phyloP scores from a whole-genome alignment of 1,140 invertebrate species.

The Andricus grossulariae region DNA sequence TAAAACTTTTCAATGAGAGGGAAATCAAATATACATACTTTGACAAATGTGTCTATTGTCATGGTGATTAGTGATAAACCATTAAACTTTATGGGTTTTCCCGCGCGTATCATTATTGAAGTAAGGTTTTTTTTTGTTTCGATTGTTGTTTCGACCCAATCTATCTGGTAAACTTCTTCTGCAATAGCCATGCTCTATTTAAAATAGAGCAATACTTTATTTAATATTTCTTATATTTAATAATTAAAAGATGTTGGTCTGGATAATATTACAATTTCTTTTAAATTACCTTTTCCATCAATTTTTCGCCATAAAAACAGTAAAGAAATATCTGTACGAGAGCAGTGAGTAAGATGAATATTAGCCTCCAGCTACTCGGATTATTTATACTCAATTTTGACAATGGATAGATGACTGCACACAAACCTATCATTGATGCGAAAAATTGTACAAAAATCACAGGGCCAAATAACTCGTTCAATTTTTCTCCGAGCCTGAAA shows the following conservation, averaged over 20 bases:
- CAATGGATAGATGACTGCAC: not conserved
- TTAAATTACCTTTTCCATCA: not conserved
- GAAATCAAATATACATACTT: too few relatives aligned
- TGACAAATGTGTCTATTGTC: not conserved
- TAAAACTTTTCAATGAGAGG: too few relatives aligned
- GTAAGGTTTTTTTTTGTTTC: not conserved
- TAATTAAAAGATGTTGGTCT: not conserved
- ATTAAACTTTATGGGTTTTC: not conserved
- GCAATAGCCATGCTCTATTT: too few relatives aligned
- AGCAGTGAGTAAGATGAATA: not conserved
- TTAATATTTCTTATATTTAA: not conserved
- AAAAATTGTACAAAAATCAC: slow-evolving; percentile 14
- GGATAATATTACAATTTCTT: not conserved
- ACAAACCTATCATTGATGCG: slow-evolving; percentile 2
- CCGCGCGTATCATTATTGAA: too few relatives aligned
- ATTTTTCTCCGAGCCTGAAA: not conserved
- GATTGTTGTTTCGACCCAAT: not conserved
- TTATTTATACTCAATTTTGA: not conserved
- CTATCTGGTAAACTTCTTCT: too few relatives aligned
- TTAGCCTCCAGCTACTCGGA: not conserved
- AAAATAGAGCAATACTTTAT: not conserved
- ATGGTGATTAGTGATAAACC: not conserved
- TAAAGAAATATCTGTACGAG: too few relatives aligned
- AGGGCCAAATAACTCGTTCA: not conserved
- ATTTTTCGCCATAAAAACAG: too few relatives aligned